Conservation (phyloP, 1,140 invertebrate genomes). For the Leptinotarsa texana region DNA sequence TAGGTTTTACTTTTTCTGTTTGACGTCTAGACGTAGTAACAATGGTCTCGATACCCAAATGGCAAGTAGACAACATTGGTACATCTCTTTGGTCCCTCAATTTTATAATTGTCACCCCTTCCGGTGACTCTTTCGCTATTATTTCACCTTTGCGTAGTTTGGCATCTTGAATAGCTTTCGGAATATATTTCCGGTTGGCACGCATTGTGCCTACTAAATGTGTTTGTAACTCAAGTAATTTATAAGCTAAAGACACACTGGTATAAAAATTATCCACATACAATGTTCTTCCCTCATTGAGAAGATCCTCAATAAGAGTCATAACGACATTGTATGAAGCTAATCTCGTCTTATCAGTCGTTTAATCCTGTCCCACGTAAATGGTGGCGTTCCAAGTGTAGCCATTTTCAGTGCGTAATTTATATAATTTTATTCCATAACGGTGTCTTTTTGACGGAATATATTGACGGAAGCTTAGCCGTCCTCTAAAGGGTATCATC, state of each 20-base stretch:
- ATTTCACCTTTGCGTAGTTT: conserved; percentile 31
- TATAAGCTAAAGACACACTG: conserved; percentile 54
- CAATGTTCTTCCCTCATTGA: conserved; percentile 29
- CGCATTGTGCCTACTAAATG: conserved; percentile 55
- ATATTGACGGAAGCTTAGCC: conserved; percentile 49
- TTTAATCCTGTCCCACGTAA: conserved; percentile 24
- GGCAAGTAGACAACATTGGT: conserved; percentile 29
- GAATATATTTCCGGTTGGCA: conserved; percentile 48
- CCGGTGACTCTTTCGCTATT: conserved; percentile 23
- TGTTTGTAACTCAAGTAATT: conserved; percentile 50
- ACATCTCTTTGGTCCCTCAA: conserved; percentile 32
- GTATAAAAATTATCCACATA: conserved; percentile 53
- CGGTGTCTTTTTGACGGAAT: conserved; percentile 45
- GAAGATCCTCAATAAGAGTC: conserved; percentile 24
- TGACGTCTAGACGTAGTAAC: neutral
- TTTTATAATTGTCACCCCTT: conserved; percentile 26
- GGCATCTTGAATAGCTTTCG: conserved; percentile 36
- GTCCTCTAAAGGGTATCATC: conserved; percentile 49
- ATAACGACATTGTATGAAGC: conserved; percentile 33
- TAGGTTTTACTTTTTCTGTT: conserved; percentile 29
- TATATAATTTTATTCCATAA: conserved; percentile 50
- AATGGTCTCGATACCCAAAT: conserved; percentile 13
- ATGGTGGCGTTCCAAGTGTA: conserved; percentile 42
- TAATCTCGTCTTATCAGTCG: neutral
- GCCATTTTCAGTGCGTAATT: conserved; percentile 39